Percentiles rank a stretch among this genome's conserved stretches.
Evolutionary conservation across 2,888 invertebrate species (phyloP).

Genomic region (Eustalomyia histrio): DNA sequence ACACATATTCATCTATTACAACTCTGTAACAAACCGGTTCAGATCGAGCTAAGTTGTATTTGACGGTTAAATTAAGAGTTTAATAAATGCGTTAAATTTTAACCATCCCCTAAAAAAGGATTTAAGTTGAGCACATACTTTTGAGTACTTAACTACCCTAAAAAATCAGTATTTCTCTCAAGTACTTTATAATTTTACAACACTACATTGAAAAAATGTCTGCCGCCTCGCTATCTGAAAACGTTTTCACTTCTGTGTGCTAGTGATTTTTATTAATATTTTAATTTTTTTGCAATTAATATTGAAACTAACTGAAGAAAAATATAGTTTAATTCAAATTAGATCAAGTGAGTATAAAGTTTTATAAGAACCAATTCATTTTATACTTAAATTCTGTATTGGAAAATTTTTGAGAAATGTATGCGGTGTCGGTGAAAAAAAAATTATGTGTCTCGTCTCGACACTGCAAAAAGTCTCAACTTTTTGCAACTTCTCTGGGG

Average conservation of each 20-base stretch:
- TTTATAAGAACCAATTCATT: neutral
- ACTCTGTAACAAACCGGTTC: no score
- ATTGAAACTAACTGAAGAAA: slow-evolving; percentile 14
- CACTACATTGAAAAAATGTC: no score
- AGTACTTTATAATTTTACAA: no score
- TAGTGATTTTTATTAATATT: slow-evolving; percentile 40
- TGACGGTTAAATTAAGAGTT: no score
- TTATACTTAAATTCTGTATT: slow-evolving; percentile 4
- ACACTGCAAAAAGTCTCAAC: slow-evolving; percentile 27
- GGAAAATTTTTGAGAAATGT: slow-evolving; percentile 46
- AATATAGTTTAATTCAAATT: slow-evolving; percentile 13
- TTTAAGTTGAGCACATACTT: no score
- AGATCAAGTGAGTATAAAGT: slow-evolving; percentile 52
- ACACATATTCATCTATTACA: no score
- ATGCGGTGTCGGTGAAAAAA: slow-evolving; percentile 41
- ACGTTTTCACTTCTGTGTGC: slow-evolving; percentile 62
- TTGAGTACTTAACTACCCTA: no score
- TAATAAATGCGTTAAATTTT: no score
- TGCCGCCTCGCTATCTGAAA: slow-evolving; percentile 29
- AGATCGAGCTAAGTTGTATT: no score
- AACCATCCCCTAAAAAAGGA: no score
- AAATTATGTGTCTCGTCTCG: slow-evolving; percentile 36
- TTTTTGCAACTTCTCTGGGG: slow-evolving; percentile 1
- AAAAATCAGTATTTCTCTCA: no score
- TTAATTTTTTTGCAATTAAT: slow-evolving; percentile 24